phyloP scores from a whole-genome alignment of 1,140 invertebrate genomes.

The Stratiolaelaps scimitus region DNA sequence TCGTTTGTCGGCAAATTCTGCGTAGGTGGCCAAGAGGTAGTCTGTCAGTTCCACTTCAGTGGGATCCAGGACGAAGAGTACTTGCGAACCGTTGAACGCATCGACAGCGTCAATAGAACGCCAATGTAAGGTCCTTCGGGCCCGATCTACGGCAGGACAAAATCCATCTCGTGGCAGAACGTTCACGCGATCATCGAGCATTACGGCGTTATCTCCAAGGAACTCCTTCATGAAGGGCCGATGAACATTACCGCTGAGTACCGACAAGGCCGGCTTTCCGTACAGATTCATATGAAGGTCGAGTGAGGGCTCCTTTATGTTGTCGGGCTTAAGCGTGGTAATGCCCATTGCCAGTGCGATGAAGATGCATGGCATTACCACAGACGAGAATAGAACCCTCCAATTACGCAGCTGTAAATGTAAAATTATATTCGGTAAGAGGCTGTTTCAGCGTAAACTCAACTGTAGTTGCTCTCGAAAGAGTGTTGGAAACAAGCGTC shows the following conservation, averaged over 20 bases:
- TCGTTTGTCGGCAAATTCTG: constrained; percentile 39
- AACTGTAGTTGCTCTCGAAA: too few relatives aligned
- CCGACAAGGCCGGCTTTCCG: constrained; percentile 9
- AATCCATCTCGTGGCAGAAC: constrained; percentile 34
- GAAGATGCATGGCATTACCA: constrained; percentile 46
- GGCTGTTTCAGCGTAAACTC: too few relatives aligned
- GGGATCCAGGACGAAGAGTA: constrained; percentile 42
- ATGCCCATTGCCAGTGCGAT: constrained; percentile 45
- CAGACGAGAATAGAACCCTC: constrained; percentile 44
- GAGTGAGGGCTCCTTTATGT: constrained; percentile 39
- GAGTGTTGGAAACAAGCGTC: too few relatives aligned
- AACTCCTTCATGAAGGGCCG: constrained; percentile 4
- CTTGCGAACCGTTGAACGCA: constrained; percentile 6
- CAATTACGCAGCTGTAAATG: constrained; percentile 41
- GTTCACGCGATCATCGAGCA: constrained; percentile 38
- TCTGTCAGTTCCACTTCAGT: constrained; percentile 39
- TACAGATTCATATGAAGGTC: constrained; percentile 33
- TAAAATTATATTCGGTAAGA: too few relatives aligned
- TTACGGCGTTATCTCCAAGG: constrained; percentile 35
- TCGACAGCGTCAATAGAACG: constrained; percentile 34
- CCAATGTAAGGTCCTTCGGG: constrained; percentile 39
- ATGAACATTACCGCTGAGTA: background rate
- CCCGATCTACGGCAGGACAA: constrained; percentile 37
- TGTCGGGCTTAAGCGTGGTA: constrained; percentile 40
- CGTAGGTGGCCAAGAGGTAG: constrained; percentile 42